A percentile compares a stretch with the other conserved stretches of the same genome.
Conservation (phyloP, 2,888 invertebrate genomes). For the Drosophila limbata region DNA sequence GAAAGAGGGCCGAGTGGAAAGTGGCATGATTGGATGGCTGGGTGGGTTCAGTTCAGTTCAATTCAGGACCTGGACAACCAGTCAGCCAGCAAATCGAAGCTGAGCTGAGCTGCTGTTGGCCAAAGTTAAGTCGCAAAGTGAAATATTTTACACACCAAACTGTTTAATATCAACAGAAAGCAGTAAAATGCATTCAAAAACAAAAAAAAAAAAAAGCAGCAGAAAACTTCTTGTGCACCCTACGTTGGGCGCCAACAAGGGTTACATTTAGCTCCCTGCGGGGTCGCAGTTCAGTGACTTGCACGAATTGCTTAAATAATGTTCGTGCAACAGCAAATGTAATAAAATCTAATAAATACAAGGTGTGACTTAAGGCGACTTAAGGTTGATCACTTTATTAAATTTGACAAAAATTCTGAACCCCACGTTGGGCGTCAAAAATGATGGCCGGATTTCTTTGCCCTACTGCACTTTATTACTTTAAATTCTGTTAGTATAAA, state of each 20-base stretch:
- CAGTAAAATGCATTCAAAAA: constrained; percentile 14
- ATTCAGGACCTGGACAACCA: constrained; percentile 11
- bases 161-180: constrained; percentile 52
- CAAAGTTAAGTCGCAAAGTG: constrained; percentile 57
- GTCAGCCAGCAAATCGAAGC: constrained; percentile 66
- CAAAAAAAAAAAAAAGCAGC: background rate
- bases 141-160: constrained; percentile 54
- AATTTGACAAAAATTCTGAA: background rate
- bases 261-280: background rate
- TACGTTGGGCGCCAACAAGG: constrained; percentile 19
- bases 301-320: constrained; percentile 2
- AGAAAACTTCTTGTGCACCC: background rate
- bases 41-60: background rate
- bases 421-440: constrained; percentile 1
- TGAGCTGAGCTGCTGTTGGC: constrained; percentile 26
- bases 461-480: background rate
- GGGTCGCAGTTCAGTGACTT: constrained; percentile 15
- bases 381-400: background rate
- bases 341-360: constrained; percentile 2
- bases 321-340: background rate
- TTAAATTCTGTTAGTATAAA: background rate
- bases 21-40: background rate
- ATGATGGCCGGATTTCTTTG: no score
- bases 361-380: background rate
- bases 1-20: background rate